Base-by-base conservation (phyloP, 1,140 invertebrate genomes). In the Heliconius congener region DNA sequence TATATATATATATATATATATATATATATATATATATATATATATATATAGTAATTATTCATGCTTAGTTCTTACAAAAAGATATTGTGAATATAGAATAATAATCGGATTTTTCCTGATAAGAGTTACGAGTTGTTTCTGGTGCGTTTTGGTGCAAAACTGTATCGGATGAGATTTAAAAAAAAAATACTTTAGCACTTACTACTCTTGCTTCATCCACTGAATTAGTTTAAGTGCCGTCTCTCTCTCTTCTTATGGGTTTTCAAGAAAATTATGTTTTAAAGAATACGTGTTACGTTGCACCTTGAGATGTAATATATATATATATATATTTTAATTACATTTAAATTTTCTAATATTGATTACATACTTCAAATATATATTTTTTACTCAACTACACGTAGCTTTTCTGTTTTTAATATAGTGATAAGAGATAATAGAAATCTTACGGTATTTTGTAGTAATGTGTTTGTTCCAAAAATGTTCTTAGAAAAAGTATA, bases 71-170 rank as follows among this genome's bases (percentile, higher is more conserved):
- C 23, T 66, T 66, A 66, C 60, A 13, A 30, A 30, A 66, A 9
- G 9, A 66, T 66, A 66, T 66, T 66, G 60, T 66, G 60, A 66
- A 27, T 66, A 66, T 30, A 27, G n/a, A 30, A 66, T 66, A 66
- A 30, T 27, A 66, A 57, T 9, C 8, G 3, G n/a, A n/a, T n/a
- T 23, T n/a, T 27, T 27, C n/a, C 5, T 23, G 11, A 30, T 66
- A 16, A 37, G 55, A 23, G 23, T 23, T 23, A 23, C 23, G 23
- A 23, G 23, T 23, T 23, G 23, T 23, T 23, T 66, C 27, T 27
- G 60, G 23, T 66, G 60, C 11, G n/a, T 30, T 57, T 30, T 0
- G 60, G 60, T 66, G 60, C 60, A 13, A 11, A 57, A 23, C 55
- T 19, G 8, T 23, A 57, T n/a, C 0, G 6, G 55, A 57, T 19